A percentile compares a stretch with the other conserved stretches of the same genome.
phyloP scores from a whole-genome alignment of 2,797 vertebrate species.

The Pseudopleuronectes americanus region DNA sequence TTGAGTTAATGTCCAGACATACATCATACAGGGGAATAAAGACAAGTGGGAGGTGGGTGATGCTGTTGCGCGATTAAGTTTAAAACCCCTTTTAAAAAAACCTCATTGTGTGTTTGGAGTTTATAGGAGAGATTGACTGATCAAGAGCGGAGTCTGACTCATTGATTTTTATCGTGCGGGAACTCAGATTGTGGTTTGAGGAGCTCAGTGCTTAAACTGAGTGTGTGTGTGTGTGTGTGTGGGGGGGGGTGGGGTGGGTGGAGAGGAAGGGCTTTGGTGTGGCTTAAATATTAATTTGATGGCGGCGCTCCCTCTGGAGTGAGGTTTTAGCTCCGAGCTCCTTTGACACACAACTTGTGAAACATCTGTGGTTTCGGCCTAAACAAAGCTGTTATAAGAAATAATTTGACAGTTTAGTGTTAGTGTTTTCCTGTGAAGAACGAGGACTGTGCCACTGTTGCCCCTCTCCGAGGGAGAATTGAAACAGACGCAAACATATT shows the following conservation, averaged over 20 bases:
- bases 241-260: too few relatives aligned
- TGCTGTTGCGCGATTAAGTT: slow-evolving; percentile 40
- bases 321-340: slow-evolving; percentile 56
- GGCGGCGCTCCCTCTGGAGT: slow-evolving; percentile 29
- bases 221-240: slow-evolving; percentile 17
- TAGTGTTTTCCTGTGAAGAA: background rate
- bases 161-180: slow-evolving; percentile 66
- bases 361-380: slow-evolving; percentile 35
- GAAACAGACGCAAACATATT: background rate
- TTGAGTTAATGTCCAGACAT: slow-evolving; percentile 21
- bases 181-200: slow-evolving; percentile 55
- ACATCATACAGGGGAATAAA: slow-evolving; percentile 43
- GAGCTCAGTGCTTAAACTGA: slow-evolving; percentile 53
- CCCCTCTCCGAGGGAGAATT: background rate
- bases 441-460: too few relatives aligned
- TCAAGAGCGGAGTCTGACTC: slow-evolving; percentile 60
- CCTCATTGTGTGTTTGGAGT: slow-evolving; percentile 47
- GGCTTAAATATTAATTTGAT: slow-evolving; percentile 70
- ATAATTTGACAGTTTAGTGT: too few relatives aligned
- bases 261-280: slow-evolving; percentile 42
- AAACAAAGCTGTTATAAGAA: slow-evolving; percentile 21
- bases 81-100: slow-evolving; percentile 32
- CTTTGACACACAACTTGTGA: slow-evolving; percentile 52
- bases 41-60: slow-evolving; percentile 23
- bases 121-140: slow-evolving; percentile 63